These are phyloP conservation scores for Oryzaephilus surinamensis DNA, from an alignment of 1,140 invertebrate species.

Conservation along the genomic window DNA sequence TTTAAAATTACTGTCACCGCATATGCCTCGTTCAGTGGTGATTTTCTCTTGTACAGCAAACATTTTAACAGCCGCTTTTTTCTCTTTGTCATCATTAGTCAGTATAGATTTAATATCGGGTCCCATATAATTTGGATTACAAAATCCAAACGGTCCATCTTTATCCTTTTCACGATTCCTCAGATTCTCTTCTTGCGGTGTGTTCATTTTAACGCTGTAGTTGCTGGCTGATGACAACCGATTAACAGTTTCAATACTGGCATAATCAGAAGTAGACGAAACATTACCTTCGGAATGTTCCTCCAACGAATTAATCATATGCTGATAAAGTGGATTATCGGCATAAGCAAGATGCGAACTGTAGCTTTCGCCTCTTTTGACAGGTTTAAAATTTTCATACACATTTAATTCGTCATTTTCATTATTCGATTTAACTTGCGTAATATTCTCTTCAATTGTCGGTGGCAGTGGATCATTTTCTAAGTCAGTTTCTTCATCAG, in stretches of 20 bases:
- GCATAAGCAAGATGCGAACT: conserved; percentile 48
- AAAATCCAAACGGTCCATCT: conserved; percentile 50
- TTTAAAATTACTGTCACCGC: too few species aligned
- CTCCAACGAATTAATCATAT: conserved; percentile 50
- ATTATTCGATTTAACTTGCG: not conserved
- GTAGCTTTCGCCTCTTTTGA: conserved; percentile 45
- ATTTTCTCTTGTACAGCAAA: conserved; percentile 5
- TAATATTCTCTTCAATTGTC: not conserved
- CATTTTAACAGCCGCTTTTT: conserved; percentile 27
- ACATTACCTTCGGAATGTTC: conserved; percentile 50
- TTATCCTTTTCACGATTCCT: conserved; percentile 26
- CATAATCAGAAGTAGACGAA: conserved; percentile 66
- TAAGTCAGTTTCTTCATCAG: conserved; percentile 51
- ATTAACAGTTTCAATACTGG: conserved; percentile 58
- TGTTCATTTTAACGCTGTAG: conserved; percentile 34
- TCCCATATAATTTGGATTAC: conserved; percentile 60
- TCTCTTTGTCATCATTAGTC: conserved; percentile 29
- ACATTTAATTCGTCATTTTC: too few species aligned
- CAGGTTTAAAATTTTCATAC: conserved; percentile 40
- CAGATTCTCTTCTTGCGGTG: conserved; percentile 32
- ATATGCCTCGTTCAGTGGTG: too few species aligned
- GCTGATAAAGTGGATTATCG: conserved; percentile 45
- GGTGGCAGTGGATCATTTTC: not conserved
- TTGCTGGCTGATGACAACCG: conserved; percentile 43
- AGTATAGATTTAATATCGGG: conserved; percentile 44